Evolutionary conservation across 1,140 invertebrate species (phyloP).

Genomic region (Idris sp.): DNA sequence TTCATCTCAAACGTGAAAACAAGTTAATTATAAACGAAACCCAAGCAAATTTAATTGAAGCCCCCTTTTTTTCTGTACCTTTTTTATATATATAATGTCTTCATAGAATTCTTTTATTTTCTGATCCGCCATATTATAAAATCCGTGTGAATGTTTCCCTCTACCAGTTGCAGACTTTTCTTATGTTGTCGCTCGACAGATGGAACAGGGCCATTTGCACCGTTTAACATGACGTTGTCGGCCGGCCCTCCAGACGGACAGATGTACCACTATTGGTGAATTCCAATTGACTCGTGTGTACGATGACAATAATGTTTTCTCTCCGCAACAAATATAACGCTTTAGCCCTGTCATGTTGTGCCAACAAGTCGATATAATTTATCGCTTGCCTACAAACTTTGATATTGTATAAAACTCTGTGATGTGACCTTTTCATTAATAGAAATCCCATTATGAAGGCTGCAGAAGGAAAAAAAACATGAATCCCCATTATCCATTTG

Average conservation of each 20-base stretch:
- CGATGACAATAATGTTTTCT: slow-evolving; percentile 52
- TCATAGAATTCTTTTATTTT: no score
- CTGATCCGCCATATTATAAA: slow-evolving; percentile 40
- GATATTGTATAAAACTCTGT: slow-evolving; percentile 20
- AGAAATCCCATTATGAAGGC: no score
- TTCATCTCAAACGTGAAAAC: slow-evolving; percentile 27
- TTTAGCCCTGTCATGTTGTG: slow-evolving; percentile 19
- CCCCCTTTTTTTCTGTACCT: no score
- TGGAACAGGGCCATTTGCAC: slow-evolving; percentile 60
- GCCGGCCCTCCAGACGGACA: slow-evolving; percentile 50
- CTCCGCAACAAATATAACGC: slow-evolving; percentile 32
- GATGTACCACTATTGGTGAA: slow-evolving; percentile 60
- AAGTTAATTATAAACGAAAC: slow-evolving; percentile 42
- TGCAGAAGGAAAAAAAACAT: slow-evolving; percentile 32
- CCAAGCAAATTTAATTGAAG: no score
- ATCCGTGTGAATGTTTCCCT: slow-evolving; percentile 38
- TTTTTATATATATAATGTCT: slow-evolving; percentile 5
- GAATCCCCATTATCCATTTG: slow-evolving; percentile 11
- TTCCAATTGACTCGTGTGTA: slow-evolving; percentile 60
- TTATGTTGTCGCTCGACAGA: slow-evolving; percentile 57
- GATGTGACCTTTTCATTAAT: slow-evolving; percentile 36
- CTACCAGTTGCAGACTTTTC: slow-evolving; percentile 43
- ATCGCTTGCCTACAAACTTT: slow-evolving; percentile 31
- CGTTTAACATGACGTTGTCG: slow-evolving; percentile 48
- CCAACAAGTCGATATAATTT: slow-evolving; percentile 35